phyloP scores from a whole-genome alignment of 2,888 invertebrate genomes.

The Kuschelorhynchus macadamiae region DNA sequence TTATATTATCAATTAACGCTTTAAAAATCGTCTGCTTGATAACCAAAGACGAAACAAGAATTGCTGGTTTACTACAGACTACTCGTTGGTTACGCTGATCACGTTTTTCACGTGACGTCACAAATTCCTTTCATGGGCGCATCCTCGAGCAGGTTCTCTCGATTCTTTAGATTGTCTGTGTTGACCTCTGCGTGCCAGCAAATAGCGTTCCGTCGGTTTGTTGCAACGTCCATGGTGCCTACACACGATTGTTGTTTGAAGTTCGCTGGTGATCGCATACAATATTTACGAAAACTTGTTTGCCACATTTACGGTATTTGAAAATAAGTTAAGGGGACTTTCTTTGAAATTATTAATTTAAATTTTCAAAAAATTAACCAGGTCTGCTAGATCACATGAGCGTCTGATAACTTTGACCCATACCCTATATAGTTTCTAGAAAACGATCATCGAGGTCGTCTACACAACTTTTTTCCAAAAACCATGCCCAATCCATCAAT shows the following conservation, averaged over 20 bases:
- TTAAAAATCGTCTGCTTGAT: too few relatives aligned
- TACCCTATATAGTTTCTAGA: too few relatives aligned
- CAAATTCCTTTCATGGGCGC: conserved; percentile 57
- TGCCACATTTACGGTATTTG: too few relatives aligned
- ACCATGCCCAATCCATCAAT: too few relatives aligned
- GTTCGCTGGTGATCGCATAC: conserved; percentile 2
- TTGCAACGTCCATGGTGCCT: conserved; percentile 21
- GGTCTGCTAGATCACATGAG: too few relatives aligned
- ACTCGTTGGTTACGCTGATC: conserved; percentile 39
- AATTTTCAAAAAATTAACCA: too few relatives aligned
- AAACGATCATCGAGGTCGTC: too few relatives aligned
- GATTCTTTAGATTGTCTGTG: conserved; percentile 13
- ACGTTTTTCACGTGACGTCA: conserved; percentile 56
- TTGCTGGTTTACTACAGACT: conserved; percentile 34
- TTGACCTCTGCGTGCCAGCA: conserved; percentile 36
- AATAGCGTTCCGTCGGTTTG: conserved; percentile 7
- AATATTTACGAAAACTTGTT: background rate
- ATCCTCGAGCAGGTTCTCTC: conserved; percentile 44
- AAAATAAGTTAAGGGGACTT: too few relatives aligned
- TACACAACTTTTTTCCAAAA: too few relatives aligned
- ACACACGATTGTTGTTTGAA: conserved; percentile 3
- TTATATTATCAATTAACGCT: too few relatives aligned
- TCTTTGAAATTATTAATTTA: too few relatives aligned
- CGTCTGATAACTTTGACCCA: too few relatives aligned
- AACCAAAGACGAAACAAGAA: conserved; percentile 5